Evolutionary conservation across 2,797 vertebrate species (phyloP).

Genomic region (Novumbra hubbsi): DNA sequence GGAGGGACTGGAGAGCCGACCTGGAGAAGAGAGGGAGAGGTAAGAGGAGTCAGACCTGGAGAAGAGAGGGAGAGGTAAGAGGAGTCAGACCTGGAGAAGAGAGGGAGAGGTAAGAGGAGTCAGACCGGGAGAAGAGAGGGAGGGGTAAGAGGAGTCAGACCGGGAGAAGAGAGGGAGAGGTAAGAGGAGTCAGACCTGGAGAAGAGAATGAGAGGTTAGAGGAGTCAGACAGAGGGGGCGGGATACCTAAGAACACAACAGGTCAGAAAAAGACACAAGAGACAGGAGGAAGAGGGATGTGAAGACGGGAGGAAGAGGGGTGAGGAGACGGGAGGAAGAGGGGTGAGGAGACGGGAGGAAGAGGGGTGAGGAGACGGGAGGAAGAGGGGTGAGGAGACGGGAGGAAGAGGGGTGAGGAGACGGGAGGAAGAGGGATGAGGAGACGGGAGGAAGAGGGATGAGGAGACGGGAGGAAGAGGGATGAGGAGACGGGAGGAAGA

Average conservation of each 20-base stretch:
- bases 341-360: background rate
- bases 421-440: slow-evolving; percentile 6
- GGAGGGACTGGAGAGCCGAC: slow-evolving; percentile 95
- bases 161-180: background rate
- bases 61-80: background rate
- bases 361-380: background rate
- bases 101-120: background rate
- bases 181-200: background rate
- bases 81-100: background rate
- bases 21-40: slow-evolving; percentile 58
- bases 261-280: slow-evolving; percentile 14
- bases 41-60: background rate
- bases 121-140: background rate
- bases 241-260: background rate
- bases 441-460: slow-evolving; percentile 18
- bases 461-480: background rate
- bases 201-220: background rate
- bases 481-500: background rate
- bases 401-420: slow-evolving; percentile 7
- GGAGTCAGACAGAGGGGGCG: background rate
- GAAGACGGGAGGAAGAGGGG: background rate
- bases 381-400: background rate
- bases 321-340: background rate
- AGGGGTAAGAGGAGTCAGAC: background rate
- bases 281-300: background rate